Percentiles rank a stretch among this genome's conserved stretches.
phyloP scores from a whole-genome alignment of 2,888 invertebrate species.

The Phaonia tiefii region DNA sequence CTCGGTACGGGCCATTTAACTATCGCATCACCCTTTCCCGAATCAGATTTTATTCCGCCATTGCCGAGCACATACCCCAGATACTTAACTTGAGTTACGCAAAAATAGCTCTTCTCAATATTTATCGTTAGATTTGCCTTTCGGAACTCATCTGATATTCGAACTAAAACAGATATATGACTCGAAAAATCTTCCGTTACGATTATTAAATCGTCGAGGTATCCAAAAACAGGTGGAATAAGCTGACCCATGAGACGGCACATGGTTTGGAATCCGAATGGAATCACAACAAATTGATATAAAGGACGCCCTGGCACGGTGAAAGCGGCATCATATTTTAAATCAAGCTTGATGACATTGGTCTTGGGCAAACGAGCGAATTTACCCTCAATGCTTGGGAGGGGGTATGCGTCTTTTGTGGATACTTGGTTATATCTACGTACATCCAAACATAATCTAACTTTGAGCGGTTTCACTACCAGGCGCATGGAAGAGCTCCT shows the following conservation, averaged over 20 bases:
- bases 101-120: slow-evolving; percentile 61
- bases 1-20: slow-evolving; percentile 62
- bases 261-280: neutral
- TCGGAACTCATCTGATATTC: slow-evolving; percentile 45
- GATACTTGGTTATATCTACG: too few relatives aligned
- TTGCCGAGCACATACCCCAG: slow-evolving; percentile 58
- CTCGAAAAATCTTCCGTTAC: slow-evolving; percentile 47
- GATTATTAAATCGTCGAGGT: slow-evolving; percentile 58
- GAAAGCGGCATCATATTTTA: too few relatives aligned
- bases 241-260: neutral
- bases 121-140: slow-evolving; percentile 62
- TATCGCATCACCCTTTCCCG: slow-evolving; percentile 54
- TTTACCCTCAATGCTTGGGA: too few relatives aligned
- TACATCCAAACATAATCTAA: neutral
- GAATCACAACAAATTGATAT: too few relatives aligned
- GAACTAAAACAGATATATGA: slow-evolving; percentile 54
- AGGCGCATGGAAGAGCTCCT: slow-evolving; percentile 29
- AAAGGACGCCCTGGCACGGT: neutral
- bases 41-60: slow-evolving; percentile 51
- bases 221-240: slow-evolving; percentile 1
- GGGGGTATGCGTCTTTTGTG: too few relatives aligned
- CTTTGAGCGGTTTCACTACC: slow-evolving; percentile 22
- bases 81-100: slow-evolving; percentile 60
- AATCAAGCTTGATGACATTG: too few relatives aligned
- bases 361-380: too few relatives aligned